phyloP scores from a whole-genome alignment of 2,797 vertebrate species.

The Malacoctenus gilli region DNA sequence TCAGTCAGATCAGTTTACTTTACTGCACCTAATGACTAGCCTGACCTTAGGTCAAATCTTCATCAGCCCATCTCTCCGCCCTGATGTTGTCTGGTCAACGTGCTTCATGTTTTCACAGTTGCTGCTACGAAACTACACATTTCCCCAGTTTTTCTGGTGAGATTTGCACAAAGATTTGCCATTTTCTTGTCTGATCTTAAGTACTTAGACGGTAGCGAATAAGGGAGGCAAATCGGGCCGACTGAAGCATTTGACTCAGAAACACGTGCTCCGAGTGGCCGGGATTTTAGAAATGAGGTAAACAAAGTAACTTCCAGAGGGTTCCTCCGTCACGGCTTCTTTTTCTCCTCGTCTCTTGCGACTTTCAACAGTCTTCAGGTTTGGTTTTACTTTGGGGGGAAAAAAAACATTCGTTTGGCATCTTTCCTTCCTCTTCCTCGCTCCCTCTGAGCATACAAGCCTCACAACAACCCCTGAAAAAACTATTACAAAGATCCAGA shows the following conservation, averaged over 20 bases:
- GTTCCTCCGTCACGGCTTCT: slow-evolving; percentile 45
- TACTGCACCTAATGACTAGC: no score
- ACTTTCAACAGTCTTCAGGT: slow-evolving; percentile 62
- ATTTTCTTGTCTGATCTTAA: no score
- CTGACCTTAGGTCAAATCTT: no score
- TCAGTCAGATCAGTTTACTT: slow-evolving; percentile 3
- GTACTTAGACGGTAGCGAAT: no score
- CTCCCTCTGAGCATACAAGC: slow-evolving; percentile 61
- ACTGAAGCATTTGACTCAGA: background rate
- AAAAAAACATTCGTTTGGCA: slow-evolving; percentile 73
- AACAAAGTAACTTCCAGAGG: no score
- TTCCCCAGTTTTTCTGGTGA: no score
- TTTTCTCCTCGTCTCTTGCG: slow-evolving; percentile 44
- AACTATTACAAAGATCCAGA: slow-evolving; percentile 74
- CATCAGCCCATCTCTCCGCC: no score
- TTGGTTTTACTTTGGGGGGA: slow-evolving; percentile 72
- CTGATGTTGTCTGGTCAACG: no score
- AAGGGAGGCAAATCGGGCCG: background rate
- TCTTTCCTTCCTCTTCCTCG: slow-evolving; percentile 57
- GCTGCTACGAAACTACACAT: no score
- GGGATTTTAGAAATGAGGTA: no score
- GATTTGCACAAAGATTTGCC: no score
- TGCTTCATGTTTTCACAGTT: no score
- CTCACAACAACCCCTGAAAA: slow-evolving; percentile 67
- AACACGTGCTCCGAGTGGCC: slow-evolving; percentile 14